phyloP scores from a whole-genome alignment of 2,797 vertebrate genomes.

The Bradypodion pumilum region DNA sequence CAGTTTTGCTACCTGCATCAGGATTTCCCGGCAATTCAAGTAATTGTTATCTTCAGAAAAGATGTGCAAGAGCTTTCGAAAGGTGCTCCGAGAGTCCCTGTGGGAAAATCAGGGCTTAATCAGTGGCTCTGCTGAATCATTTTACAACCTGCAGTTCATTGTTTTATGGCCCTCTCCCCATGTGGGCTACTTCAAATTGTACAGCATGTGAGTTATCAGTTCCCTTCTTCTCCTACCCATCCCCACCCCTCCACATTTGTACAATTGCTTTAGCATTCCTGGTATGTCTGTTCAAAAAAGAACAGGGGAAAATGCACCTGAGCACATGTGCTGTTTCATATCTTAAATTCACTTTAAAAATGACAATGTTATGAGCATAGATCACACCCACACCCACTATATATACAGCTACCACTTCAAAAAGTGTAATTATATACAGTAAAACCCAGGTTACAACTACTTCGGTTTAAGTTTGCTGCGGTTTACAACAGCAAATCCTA shows the following conservation, averaged over 20 bases:
- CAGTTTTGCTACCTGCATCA: slow-evolving; percentile 77
- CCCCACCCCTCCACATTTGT: not conserved
- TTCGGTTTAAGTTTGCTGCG: too few relatives aligned
- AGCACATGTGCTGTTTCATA: not conserved
- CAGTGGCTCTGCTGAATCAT: not conserved
- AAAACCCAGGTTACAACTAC: too few relatives aligned
- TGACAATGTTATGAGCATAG: not conserved
- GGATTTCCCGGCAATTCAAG: slow-evolving; percentile 80
- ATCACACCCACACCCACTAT: too few relatives aligned
- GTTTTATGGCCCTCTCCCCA: not conserved
- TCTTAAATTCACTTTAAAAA: not conserved
- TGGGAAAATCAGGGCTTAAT: not conserved
- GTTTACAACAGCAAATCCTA: too few relatives aligned
- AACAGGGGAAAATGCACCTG: not conserved
- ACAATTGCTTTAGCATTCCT: not conserved
- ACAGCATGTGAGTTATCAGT: not conserved
- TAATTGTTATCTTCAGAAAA: slow-evolving; percentile 88
- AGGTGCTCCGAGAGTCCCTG: slow-evolving; percentile 78
- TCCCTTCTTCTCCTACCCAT: not conserved
- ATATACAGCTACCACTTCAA: too few relatives aligned
- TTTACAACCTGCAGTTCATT: not conserved
- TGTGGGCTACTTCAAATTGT: not conserved
- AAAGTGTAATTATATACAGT: too few relatives aligned
- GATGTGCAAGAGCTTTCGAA: slow-evolving; percentile 83
- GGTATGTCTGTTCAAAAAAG: not conserved